Base-by-base conservation (phyloP, 2,797 vertebrate species). In the Dendrocincla tyrannina region DNA sequence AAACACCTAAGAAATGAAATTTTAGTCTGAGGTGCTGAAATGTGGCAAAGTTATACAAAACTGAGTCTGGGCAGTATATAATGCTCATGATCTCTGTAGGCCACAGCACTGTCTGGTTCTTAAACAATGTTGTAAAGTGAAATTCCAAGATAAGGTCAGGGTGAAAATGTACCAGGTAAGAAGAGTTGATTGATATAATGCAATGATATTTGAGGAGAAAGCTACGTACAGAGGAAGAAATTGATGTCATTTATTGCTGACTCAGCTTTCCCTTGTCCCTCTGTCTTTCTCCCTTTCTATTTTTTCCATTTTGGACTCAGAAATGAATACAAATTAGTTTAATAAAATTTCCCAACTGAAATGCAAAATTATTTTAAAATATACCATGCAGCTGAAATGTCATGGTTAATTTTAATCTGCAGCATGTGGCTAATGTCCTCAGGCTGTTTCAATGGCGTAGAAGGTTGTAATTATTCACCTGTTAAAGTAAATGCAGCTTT, bases 381-480 rank as follows among this genome's bases (percentile, higher is more conserved):
- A 52, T 12, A 90, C 55, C 47, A 13, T 73, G 77, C 76, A 84
- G 77, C 59, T 86, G 86, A 94, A 97, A 85, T 94, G 90, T 79
- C 90, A 85, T 35, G 9, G 62, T 95, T 89, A 85, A 95, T 95
- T 95, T 93, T 83, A 89, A 67, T 88, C 67, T 95, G 83, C 81
- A 70, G 77, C 63, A 70, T 60, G 75, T 0, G 0, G 80, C 68
- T 89, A 49, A 92, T 95, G 42, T 72, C 93, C 70, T 92, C 49
- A 18, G 85, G 94, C 91, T 91, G 50, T 91, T 95, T 77, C 86
- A 94, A 0, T 59, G 72, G 70, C 68, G 75, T 77, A 84, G 94
- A 95, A 94, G 83, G 95, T 93, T 91, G 74, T 89, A 95, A 95
- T 95, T 93, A 91, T 88, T 95, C 94, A 95, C 93, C 88, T 97